A percentile compares a stretch with the other conserved stretches of the same genome.
phyloP scores from a whole-genome alignment of 2,797 vertebrate species.

The Babyrousa celebensis region DNA sequence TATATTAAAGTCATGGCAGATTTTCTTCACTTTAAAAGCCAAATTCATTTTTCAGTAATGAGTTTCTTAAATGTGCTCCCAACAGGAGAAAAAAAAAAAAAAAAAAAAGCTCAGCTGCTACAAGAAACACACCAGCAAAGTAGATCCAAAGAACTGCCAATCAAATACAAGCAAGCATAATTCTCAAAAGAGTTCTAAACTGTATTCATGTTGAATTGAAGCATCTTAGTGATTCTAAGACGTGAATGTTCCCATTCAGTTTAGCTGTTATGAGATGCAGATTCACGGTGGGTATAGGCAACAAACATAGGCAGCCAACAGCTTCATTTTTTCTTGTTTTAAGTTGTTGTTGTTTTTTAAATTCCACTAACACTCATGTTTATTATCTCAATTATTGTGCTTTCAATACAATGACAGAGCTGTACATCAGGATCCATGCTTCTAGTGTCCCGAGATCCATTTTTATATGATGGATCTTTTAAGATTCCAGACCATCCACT shows the following conservation, averaged over 20 bases:
- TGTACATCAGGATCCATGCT: constrained; percentile 96
- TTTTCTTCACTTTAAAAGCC: constrained; percentile 72
- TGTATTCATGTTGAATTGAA: constrained; percentile 73
- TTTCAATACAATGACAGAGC: constrained; percentile 97
- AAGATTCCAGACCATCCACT: constrained; percentile 90
- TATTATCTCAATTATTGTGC: constrained; percentile 98
- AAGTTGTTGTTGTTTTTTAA: constrained; percentile 85
- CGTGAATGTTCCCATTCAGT: background rate
- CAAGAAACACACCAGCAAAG: constrained; percentile 76
- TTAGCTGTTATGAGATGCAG: constrained; percentile 64
- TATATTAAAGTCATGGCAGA: constrained; percentile 59
- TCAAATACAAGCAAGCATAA: constrained; percentile 78
- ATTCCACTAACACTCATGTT: constrained; percentile 96
- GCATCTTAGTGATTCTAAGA: constrained; percentile 60
- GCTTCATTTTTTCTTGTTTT: background rate
- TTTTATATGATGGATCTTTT: constrained; percentile 92
- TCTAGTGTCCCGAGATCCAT: constrained; percentile 91
- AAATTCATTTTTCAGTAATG: constrained; percentile 69
- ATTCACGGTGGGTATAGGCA: background rate
- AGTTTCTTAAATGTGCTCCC: constrained; percentile 74
- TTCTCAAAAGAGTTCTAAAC: constrained; percentile 75
- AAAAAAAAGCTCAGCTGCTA: constrained; percentile 42
- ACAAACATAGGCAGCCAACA: constrained; percentile 50
- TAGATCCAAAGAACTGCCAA: constrained; percentile 77
- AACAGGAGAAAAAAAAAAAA: background rate